Evolutionary conservation across 2,888 invertebrate species (phyloP).

Genomic region (Hypsopygia costalis): DNA sequence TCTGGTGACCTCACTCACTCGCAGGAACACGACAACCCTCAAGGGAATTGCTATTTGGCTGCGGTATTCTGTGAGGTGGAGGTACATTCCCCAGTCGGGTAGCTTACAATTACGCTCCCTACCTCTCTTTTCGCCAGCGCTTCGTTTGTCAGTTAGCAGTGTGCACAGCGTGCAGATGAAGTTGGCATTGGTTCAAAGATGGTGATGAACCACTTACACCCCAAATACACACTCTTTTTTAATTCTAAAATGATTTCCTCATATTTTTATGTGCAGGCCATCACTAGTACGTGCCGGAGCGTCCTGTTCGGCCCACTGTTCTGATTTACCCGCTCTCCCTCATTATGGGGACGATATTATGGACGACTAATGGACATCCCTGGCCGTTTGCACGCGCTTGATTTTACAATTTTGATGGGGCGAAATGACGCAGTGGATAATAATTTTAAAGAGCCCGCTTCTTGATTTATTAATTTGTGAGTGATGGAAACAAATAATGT

Average conservation of each 20-base stretch:
- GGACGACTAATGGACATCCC: conserved; percentile 64
- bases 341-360: conserved; percentile 56
- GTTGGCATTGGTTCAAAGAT: no score
- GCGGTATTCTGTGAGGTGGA: no score
- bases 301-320: conserved; percentile 32
- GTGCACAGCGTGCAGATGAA: no score
- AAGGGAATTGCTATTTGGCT: no score
- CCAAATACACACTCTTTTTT: no score
- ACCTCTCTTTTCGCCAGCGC: no score
- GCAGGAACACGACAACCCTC: no score
- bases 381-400: conserved; percentile 42
- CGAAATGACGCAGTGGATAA: conserved; percentile 46
- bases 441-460: conserved; percentile 46
- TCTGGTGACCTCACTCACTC: no score
- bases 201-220: no score
- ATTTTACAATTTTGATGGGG: conserved; percentile 45
- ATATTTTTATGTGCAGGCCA: neutral
- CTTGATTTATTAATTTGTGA: conserved; percentile 20
- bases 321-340: conserved; percentile 57
- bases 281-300: conserved; percentile 49
- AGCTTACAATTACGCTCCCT: no score
- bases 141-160: no score
- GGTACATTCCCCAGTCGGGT: no score
- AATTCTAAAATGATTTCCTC: neutral
- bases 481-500: neutral